Evolutionary conservation across 1,140 invertebrate species (phyloP), one percentile per base, ranked within the genome.

Genomic region (Drosophila elegans): DNA sequence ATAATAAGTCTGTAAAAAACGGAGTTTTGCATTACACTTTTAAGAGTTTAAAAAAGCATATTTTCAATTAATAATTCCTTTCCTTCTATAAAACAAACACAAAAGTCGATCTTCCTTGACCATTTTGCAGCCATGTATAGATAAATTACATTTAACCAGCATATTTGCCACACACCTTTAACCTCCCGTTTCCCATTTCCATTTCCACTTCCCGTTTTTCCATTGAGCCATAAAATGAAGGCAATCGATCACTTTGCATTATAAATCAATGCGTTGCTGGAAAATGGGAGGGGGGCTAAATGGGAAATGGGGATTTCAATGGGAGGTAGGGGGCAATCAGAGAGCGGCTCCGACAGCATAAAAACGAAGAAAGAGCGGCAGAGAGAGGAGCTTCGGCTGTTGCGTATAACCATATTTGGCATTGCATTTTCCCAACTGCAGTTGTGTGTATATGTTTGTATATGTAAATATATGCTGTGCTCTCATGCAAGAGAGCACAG

Each of bases 341-440:
- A 69, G 49, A 71, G 41, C 49, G 29, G 60, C 60, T 48, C 42
- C 49, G 11, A 56, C 32, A 38, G 27, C 41, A 54, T 68, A 68
- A 34, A 45, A 45, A 36, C 34, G 0, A 10, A 16, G 29, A 38
- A 57, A 36, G 29, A 57, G 38, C 34, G 32, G 25, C 38, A 12
- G 13, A 44, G 38, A 62, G 63, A 64, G 36, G 41, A 57, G 44
- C 36, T 49, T 38, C 74, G 61, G 52, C 60, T 64, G 76, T 74
- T 88, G 79, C 75, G 66, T 76, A 86, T 86, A 86, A 86, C 83
- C 83, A 86, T 86, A 86, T 86, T 86, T 86, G 83, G 83, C 75
- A 78, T 89, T 86, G 83, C 83, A 86, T 77, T 86, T 69, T 67
- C 52, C 78, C 53, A 76, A 74, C 78, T 85, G 82, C 82, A 85